phyloP scores from a whole-genome alignment of 1,140 invertebrate genomes.

The Atta colombica region DNA sequence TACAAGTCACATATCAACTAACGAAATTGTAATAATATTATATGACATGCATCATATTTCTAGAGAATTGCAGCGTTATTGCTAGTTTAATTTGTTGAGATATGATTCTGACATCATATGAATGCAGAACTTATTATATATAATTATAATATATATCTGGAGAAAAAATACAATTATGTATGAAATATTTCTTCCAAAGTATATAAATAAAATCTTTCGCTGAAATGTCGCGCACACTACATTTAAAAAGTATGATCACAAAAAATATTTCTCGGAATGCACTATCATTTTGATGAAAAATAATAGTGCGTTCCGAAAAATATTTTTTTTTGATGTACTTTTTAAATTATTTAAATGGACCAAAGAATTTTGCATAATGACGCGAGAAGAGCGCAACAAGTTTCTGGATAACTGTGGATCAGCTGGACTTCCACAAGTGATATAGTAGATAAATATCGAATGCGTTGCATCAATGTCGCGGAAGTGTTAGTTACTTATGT shows the following conservation, averaged over 20 bases:
- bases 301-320: neutral
- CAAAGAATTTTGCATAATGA: neutral
- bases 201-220: neutral
- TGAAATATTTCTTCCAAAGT: constrained; percentile 6
- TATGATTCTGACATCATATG: constrained; percentile 24
- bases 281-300: too few relatives aligned
- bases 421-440: neutral
- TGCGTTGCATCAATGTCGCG: neutral
- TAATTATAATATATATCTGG: neutral
- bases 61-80: neutral
- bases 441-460: neutral
- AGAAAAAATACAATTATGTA: neutral
- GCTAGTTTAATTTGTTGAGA: neutral
- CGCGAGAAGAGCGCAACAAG: constrained; percentile 12
- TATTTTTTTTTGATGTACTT: neutral
- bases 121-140: constrained; percentile 15
- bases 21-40: neutral
- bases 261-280: too few relatives aligned
- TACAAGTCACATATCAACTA: too few relatives aligned
- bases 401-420: neutral
- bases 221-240: neutral
- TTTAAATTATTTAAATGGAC: neutral
- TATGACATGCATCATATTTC: neutral
- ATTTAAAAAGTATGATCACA: neutral
- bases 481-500: too few relatives aligned